Conservation (phyloP, 2,113 vertebrate species). For the Passer montanus region DNA sequence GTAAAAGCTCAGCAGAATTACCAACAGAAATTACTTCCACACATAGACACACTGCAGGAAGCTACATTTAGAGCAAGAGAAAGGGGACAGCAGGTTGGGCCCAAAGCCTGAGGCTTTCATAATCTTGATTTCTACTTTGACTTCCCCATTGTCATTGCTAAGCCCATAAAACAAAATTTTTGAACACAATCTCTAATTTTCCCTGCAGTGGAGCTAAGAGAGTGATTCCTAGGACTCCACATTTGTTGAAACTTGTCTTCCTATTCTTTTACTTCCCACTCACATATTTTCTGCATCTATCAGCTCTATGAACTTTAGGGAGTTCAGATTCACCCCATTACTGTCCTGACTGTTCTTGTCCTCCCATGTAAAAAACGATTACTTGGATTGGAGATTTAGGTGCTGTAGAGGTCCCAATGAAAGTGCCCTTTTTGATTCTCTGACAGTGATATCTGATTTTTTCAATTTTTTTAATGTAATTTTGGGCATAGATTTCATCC, state of each 20-base stretch:
- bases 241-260: not conserved
- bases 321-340: fast-evolving
- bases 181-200: not conserved
- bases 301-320: not conserved
- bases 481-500: not conserved
- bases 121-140: not conserved
- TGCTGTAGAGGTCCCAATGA: not conserved
- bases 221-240: not conserved
- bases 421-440: not conserved
- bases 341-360: not conserved
- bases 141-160: not conserved
- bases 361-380: not conserved
- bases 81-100: not conserved
- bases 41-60: not conserved
- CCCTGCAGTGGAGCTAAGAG: not conserved
- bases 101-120: not conserved
- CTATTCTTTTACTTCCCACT: not conserved
- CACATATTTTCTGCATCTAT: not conserved
- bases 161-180: not conserved
- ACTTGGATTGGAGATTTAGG: not conserved
- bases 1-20: conserved; percentile 1
- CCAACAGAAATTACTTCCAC: not conserved
- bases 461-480: not conserved
- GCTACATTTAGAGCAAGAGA: not conserved
- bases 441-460: not conserved